phyloP scores from a whole-genome alignment of 2,113 vertebrate species.

The Mola mola region DNA sequence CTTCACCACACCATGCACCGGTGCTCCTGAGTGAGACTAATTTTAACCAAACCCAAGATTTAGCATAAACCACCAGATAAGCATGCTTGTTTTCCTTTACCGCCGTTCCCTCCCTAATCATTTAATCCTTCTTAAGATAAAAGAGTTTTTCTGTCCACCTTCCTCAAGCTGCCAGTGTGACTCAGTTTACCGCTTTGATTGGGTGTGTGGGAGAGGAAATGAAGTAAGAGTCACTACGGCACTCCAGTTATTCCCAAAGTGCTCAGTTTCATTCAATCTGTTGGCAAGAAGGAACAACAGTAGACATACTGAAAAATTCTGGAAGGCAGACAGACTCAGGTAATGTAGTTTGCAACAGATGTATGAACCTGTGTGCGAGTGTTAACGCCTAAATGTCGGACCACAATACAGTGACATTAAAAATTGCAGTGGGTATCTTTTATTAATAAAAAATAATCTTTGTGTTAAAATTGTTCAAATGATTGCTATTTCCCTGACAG shows the following conservation, averaged over 20 bases:
- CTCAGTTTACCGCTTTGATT: neutral
- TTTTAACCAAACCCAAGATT: slow-evolving; percentile 28
- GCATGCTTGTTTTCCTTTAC: slow-evolving; percentile 28
- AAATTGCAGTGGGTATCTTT: no score
- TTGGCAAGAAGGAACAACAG: neutral
- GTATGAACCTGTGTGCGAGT: neutral
- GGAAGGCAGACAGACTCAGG: neutral
- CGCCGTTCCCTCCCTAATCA: slow-evolving; percentile 30
- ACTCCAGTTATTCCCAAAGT: no score
- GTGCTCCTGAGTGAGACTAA: slow-evolving; percentile 12
- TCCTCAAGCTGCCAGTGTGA: slow-evolving; percentile 9
- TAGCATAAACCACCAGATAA: slow-evolving; percentile 19
- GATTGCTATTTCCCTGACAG: no score
- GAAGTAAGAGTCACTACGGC: no score
- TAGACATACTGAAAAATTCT: neutral
- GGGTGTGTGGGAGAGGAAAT: neutral
- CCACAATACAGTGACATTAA: slow-evolving; percentile 1
- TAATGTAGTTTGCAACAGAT: neutral
- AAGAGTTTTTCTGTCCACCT: slow-evolving; percentile 13
- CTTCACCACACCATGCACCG: neutral
- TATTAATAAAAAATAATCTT: no score
- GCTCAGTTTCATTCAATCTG: no score
- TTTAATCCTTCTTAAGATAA: slow-evolving; percentile 52
- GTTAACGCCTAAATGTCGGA: neutral
- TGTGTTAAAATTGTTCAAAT: no score